phyloP scores from a whole-genome alignment of 2,888 invertebrate genomes.

The Smittia aterrima region DNA sequence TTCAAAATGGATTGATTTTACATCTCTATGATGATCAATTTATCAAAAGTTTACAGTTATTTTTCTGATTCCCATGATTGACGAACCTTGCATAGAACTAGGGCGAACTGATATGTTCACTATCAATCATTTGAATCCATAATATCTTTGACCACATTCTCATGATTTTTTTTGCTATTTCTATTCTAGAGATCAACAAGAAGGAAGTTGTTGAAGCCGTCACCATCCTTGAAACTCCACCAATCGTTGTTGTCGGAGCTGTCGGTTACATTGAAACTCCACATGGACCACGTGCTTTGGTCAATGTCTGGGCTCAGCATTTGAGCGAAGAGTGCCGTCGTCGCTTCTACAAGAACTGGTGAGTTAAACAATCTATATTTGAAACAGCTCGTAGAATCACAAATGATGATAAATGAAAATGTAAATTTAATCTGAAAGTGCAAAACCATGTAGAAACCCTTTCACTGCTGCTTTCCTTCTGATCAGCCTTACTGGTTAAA shows the following conservation, averaged over 20 bases:
- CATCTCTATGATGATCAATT: constrained; percentile 43
- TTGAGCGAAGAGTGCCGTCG: constrained; percentile 97
- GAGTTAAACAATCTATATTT: constrained; percentile 48
- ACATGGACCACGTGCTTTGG: constrained; percentile 89
- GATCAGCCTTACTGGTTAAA: background rate
- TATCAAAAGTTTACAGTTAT: constrained; percentile 42
- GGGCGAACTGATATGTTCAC: constrained; percentile 55
- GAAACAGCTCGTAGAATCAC: background rate
- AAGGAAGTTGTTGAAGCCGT: constrained; percentile 99
- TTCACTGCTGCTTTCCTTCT: constrained; percentile 54
- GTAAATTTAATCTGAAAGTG: constrained; percentile 45
- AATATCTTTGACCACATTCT: background rate
- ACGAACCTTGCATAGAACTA: constrained; percentile 52
- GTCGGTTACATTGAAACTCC: constrained; percentile 99
- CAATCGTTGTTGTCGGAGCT: constrained; percentile 95
- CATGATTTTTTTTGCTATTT: background rate
- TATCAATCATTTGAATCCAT: background rate
- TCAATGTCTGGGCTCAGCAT: constrained; percentile 98
- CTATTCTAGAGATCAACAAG: constrained; percentile 89
- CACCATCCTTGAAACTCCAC: constrained; percentile 96
- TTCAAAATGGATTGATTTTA: constrained; percentile 29
- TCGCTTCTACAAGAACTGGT: constrained; percentile 99
- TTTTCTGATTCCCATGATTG: constrained; percentile 43
- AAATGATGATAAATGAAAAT: constrained; percentile 51
- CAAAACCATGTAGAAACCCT: constrained; percentile 47